Percentiles rank a stretch among this genome's conserved stretches.
These are phyloP conservation scores for Arctocebus calabarensis DNA, from an alignment of 2,797 vertebrate genomes.

Conservation along the genomic window DNA sequence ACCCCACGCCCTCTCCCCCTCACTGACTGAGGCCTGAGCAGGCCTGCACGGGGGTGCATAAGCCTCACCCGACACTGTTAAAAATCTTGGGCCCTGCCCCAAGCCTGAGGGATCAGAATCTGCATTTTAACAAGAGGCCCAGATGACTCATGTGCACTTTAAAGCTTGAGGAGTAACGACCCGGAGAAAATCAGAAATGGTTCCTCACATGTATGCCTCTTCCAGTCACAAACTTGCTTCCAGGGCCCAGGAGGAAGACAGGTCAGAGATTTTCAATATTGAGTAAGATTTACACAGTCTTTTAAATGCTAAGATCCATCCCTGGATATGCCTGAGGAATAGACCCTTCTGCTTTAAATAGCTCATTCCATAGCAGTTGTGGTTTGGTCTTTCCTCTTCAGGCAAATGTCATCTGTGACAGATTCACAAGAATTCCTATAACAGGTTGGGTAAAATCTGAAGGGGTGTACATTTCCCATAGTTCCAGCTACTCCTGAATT, in stretches of 20 bases:
- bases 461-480: constrained; percentile 52
- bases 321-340: background rate
- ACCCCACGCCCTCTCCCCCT: background rate
- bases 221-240: background rate
- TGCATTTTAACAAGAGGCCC: background rate
- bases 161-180: background rate
- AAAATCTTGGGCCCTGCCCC: background rate
- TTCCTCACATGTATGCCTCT: background rate
- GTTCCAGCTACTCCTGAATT: constrained; percentile 52
- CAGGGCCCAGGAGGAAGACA: background rate
- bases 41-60: background rate
- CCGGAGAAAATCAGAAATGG: background rate
- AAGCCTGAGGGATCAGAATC: background rate
- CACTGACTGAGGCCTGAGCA: background rate
- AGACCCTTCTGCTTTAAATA: background rate
- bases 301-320: constrained; percentile 17
- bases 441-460: background rate
- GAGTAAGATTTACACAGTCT: background rate
- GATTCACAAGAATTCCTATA: constrained; percentile 30
- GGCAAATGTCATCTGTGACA: constrained; percentile 15
- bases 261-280: background rate
- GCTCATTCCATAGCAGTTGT: background rate
- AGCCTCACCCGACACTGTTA: background rate
- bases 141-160: rapidly evolving
- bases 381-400: background rate